Evolutionary conservation across 30 jellyfish, hydroid and myxozoan species (phyloP), one percentile per base, ranked within the genome.

Genomic region (Turritopsis rubra): DNA sequence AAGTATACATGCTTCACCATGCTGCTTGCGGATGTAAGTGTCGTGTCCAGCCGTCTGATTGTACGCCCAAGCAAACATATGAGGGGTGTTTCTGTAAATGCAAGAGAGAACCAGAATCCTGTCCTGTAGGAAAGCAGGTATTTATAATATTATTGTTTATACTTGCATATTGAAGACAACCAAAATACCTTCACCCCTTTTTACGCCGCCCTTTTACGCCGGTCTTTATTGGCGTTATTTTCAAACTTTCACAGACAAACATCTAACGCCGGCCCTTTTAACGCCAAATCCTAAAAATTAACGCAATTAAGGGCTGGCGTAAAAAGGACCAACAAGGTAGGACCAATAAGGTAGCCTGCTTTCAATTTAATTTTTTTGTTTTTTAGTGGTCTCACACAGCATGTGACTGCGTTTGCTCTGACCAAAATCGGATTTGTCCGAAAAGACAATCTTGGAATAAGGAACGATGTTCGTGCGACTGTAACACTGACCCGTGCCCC

Each of bases 391-490:
- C 89, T 19, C 65, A 52, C 7, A 53, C 70, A 17, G 85, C 66
- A 18, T 90, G 97, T 71, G 88, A 70, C 74, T 90, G 97, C 80
- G 75, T 75, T 0, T 90, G 97, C 85, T 72, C 80, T 22, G 73
- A 90, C 8, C 21, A n/a, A 19, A 30, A 68, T 27, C 77, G n/a
- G 5, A 22, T 73, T 16, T 77, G 85, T 60, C 30, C 27, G 3
- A 28, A 30, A 77, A 28, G 72, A 30, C 41, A 18, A 23, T 17
- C 19, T 77, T 77, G 85, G 85, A 77, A 52, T 66, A 18, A 30
- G 24, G 25, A 26, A n/a, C 41, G 71, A 19, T 77, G 85, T 77
- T 66, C 41, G 72, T 77, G 85, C 28, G 85, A n/a, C 21, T 68
- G 77, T 68, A 23, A 23, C 77, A 68, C 77, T 7, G 31, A 68